Base-by-base conservation (phyloP, 2,113 vertebrate genomes). In the Chlamydotis undulata region DNA sequence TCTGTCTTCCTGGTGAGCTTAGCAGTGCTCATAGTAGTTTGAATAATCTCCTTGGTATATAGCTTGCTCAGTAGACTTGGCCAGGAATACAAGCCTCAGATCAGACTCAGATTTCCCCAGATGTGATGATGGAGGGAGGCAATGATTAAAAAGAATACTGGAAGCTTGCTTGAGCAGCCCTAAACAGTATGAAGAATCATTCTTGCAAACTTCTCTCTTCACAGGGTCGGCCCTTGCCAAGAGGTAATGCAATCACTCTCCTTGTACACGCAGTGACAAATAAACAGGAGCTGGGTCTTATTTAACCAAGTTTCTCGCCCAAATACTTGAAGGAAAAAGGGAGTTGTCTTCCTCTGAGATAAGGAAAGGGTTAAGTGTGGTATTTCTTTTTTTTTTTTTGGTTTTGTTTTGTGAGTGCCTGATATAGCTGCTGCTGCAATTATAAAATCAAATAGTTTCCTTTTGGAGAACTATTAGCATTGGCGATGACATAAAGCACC, bases 391-490 rank as follows among this genome's bases (percentile, higher is more conserved):
- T 22, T 56, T 56, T 64, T 86, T 77, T 71, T 60, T 61, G 7
- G 41, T 33, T 43, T 65, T 47, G 41, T 74, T 90, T 64, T 49
- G 4, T 84, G 49, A 69, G 26, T 31, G 45, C 28, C 41, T 84
- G 29, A 43, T 24, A n/a, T 91, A 69, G 57, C 70, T 94, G 65
- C 60, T 89, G 41, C 59, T 87, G 77, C 94, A 96, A 95, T 96
- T 95, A 94, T 85, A 87, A 91, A 93, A 33, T 67, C 65, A 70
- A 83, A 87, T 63, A 59, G 31, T 85, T 25, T 89, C 37, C 70
- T 94, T 94, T 93, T 79, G 55, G 83, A 95, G 67, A 90, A 74
- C 74, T 94, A 59, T 87, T 85, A 94, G 56, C 73, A 73, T 33
- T 89, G 76, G 49, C 81, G 89, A 82, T 65, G 89, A 82, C 80